phyloP scores from a whole-genome alignment of 2,888 invertebrate species.

The Acrobasis suavella region DNA sequence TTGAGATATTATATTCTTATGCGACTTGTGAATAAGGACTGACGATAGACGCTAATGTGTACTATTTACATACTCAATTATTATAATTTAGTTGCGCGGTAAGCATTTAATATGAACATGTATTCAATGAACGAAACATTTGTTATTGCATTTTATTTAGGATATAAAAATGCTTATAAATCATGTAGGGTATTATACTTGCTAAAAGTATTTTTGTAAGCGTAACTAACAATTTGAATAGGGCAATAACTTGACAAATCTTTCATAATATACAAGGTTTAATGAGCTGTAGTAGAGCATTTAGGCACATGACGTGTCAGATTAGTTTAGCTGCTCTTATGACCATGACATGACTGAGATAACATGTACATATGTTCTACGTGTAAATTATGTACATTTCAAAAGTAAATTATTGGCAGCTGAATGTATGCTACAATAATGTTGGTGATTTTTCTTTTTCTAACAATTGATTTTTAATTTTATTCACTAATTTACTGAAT shows the following conservation, averaged over 20 bases:
- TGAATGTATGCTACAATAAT: slow-evolving; percentile 42
- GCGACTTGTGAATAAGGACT: slow-evolving; percentile 72
- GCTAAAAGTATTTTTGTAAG: slow-evolving; percentile 32
- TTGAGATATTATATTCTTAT: slow-evolving; percentile 64
- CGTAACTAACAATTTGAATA: slow-evolving; percentile 28
- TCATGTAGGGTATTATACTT: slow-evolving; percentile 24
- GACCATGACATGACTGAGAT: slow-evolving; percentile 20
- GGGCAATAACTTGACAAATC: slow-evolving; percentile 28
- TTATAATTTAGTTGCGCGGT: slow-evolving; percentile 52
- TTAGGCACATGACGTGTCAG: slow-evolving; percentile 15
- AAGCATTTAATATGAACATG: slow-evolving; percentile 50
- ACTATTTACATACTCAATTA: slow-evolving; percentile 50
- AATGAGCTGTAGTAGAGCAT: slow-evolving; percentile 17
- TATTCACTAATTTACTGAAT: slow-evolving; percentile 40
- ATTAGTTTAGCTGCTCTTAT: slow-evolving; percentile 4
- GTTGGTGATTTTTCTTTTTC: slow-evolving; percentile 29
- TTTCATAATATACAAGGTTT: slow-evolving; percentile 9
- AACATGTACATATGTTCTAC: slow-evolving; percentile 16
- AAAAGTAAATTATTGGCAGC: slow-evolving; percentile 40
- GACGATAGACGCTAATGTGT: slow-evolving; percentile 65
- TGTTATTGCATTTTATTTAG: slow-evolving; percentile 34
- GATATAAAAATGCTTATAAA: slow-evolving; percentile 30
- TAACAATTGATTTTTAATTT: slow-evolving; percentile 31
- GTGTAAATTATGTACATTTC: slow-evolving; percentile 20
- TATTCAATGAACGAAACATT: slow-evolving; percentile 25